Evolutionary conservation across 2,888 invertebrate species (phyloP).

Genomic region (Margaritifera margaritifera): DNA sequence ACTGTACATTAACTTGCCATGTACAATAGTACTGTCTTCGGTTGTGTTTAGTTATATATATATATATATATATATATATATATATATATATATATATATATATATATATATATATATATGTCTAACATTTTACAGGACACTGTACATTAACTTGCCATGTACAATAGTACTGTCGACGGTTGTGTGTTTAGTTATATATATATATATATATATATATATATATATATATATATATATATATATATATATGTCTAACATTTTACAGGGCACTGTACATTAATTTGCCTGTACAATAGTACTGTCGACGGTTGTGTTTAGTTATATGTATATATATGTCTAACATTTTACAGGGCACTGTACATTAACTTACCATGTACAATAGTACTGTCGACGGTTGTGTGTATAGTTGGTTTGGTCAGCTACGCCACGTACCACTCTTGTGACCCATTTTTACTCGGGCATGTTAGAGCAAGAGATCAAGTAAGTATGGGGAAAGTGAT

Average conservation of each 20-base stretch:
- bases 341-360: conserved; percentile 52
- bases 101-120: no score
- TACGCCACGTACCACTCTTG: conserved; percentile 61
- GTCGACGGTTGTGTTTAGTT: conserved; percentile 49
- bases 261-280: conserved; percentile 56
- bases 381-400: conserved; percentile 51
- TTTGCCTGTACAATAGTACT: conserved; percentile 50
- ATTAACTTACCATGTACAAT: conserved; percentile 49
- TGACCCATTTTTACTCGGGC: conserved; percentile 52
- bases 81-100: no score
- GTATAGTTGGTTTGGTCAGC: conserved; percentile 58
- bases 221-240: no score
- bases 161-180: conserved; percentile 51
- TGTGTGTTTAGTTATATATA: conserved; percentile 48
- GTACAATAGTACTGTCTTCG: conserved; percentile 48
- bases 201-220: no score
- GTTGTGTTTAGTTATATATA: no score
- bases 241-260: no score
- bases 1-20: conserved; percentile 49
- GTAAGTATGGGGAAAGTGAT: conserved; percentile 16
- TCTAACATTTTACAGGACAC: conserved; percentile 51
- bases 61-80: no score
- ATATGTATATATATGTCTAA: no score
- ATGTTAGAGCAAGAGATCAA: conserved; percentile 54
- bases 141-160: conserved; percentile 51